Base-by-base conservation (phyloP, 1,140 invertebrate species). In the Caenorhabditis brenneri region DNA sequence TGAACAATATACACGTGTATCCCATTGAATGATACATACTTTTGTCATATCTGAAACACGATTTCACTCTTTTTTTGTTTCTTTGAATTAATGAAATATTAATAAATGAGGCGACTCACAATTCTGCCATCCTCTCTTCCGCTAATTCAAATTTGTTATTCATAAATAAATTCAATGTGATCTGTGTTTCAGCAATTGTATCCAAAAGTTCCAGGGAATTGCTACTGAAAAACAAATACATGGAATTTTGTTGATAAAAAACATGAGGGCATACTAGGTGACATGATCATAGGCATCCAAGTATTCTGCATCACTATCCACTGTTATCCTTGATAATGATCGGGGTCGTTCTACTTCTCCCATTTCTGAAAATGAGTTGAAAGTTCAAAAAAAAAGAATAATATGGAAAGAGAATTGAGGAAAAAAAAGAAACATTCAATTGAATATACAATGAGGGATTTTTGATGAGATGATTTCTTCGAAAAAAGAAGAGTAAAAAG, bases 1-100 rank as follows among this genome's bases (percentile, higher is more conserved):
- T 93, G 90, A 95, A 97, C 85, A 94, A 92, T 90, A 98, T 96
- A 19, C 96, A 95, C 1, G 95, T 93, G 85, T 94, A 93, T 0
- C 96, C 96, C n/a, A 97, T 91, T 0, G 96, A 94, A 92, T 97
- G 96, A 90, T 98, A 98, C 92, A 97, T 94, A 87, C 95, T 97
- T 46, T 92, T 93, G 42, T 94, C 92, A 22, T 95, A 93, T 93
- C 95, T 95, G 90, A 84, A n/a, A n/a, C n/a, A n/a, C n/a, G 92
- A 93, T 6, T 1, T 27, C 24, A 10, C 39, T 12, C 42, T 49
- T 58, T 19, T n/a, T n/a, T n/a, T n/a, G n/a, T n/a, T n/a, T n/a
- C n/a, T n/a, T n/a, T n/a, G n/a, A n/a, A n/a, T n/a, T n/a, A n/a
- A n/a, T 42, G 51, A 33, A 22, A 19, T 80, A 3, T 0, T 16